Base-by-base conservation (phyloP, 1,140 invertebrate genomes). In the Atta cephalotes region DNA sequence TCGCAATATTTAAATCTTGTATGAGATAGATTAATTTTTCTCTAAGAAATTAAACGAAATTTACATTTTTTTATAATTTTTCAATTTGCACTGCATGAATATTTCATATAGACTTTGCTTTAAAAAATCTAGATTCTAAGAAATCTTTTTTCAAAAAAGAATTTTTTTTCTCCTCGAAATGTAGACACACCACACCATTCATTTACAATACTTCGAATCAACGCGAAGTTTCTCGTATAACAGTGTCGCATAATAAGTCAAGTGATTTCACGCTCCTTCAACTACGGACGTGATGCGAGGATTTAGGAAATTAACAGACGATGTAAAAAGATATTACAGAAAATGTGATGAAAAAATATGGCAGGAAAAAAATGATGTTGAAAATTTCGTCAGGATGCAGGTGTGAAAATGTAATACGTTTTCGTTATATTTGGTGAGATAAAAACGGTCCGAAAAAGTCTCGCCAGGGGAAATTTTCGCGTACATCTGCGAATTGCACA, bases 241-340 rank as follows among this genome's bases (percentile, higher is more conserved):
- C 85, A 81, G 70, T 76, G 70, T 81, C 89, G 81, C 79, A 81
- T 88, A 82, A 74, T 77, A 86, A 63, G 70, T 84, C 85, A 87
- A 90, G 89, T 90, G 89, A 91, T 91, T 90, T 91, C 80, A 91
- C 78, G 88, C 89, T 86, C 78, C 77, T 82, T 76, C 89, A 76
- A 31, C 60, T 82, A 68, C 56, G 72, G 86, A 86, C 78, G 71
- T 16, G 25, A 49, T 62, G n/a, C 85, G 63, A 62, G 56, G 56
- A 82, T 91, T n/a, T n/a, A n/a, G n/a, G n/a, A 90, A 90, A 90
- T 90, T 91, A 90, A 90, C 60, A 84, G 71, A 60, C 71, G 63
- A 62, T 66, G 60, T 77, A 58, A 78, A 90, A 81, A 85, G 53
- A 45, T 49, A 58, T 80, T 56, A 51, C n/a, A 35, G 53, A 66